Evolutionary conservation across 1,140 invertebrate species (phyloP), one percentile per base, ranked within the genome.

Genomic region (Cataglyphis hispanica): DNA sequence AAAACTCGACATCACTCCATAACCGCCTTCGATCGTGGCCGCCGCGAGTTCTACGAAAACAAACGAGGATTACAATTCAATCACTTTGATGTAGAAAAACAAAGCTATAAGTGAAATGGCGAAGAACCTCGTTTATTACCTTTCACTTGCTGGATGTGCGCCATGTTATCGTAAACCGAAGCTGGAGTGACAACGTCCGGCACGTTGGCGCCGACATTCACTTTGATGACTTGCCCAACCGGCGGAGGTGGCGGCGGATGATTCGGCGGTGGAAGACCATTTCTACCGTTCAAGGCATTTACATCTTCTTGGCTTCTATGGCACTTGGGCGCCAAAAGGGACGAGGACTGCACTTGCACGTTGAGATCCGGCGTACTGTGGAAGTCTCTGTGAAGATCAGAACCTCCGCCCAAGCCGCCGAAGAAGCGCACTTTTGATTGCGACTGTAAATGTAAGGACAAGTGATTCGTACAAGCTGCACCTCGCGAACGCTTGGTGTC

Each of bases 361-460:
- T 96, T 96, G 37, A 98, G 93, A 94, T 99, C 98, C 0, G 98
- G 98, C 31, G 98, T 98, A 69, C 97, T 98, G 93, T 98, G 98
- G 95, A 98, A 99, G 85, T 97, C 97, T 77, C 98, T 96, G 87
- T 98, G 97, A 19, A 98, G 95, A 89, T 97, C 96, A 11, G 94
- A 94, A 69, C 95, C 94, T n/a, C 94, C 93, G 34, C 94, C 95
- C n/a, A 95, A 91, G 56, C 95, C 94, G 67, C 95, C 95, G 74
- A 96, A 95, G 92, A 96, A 96, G 43, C 96, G 94, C 46, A 96
- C 95, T 87, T 95, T 94, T 50, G 93, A 94, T 86, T 89, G 95
- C 19, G 93, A 93, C 95, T 96, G 92, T 19, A 92, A 93, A 90
- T 67, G 81, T 40, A 90, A 64, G 83, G 77, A 60, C 11, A 22